phyloP scores from a whole-genome alignment of 92 coral and sea anemone species.

The Hydrozoanthus gracilis region DNA sequence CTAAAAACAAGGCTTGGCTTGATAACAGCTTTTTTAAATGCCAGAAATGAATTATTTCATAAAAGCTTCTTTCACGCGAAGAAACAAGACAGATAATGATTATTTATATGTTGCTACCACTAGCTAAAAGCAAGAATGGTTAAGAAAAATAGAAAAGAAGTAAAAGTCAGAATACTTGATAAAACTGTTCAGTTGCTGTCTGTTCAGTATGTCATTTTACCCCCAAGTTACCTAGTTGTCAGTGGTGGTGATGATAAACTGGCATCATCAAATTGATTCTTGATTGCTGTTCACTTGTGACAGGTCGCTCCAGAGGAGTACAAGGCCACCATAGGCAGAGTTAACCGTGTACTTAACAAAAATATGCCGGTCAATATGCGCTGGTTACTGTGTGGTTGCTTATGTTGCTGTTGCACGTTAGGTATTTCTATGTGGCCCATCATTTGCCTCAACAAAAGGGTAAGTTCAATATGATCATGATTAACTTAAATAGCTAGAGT shows the following conservation, averaged over 20 bases:
- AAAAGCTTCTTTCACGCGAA: no score
- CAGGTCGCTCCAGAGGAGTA: slow-evolving; percentile 98
- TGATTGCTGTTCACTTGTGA: background rate
- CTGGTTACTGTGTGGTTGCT: slow-evolving; percentile 97
- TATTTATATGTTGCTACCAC: no score
- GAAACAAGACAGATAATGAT: no score
- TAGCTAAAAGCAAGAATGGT: no score
- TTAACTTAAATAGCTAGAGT: no score
- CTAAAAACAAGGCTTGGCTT: no score
- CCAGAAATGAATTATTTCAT: background rate
- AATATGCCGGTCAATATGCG: slow-evolving; percentile 96
- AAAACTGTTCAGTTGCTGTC: no score
- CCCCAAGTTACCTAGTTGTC: no score
- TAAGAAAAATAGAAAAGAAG: no score
- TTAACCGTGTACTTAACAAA: slow-evolving; percentile 90
- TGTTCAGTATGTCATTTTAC: no score
- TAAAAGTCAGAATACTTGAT: no score
- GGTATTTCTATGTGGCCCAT: slow-evolving; percentile 99
- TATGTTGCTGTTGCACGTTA: slow-evolving; percentile 96
- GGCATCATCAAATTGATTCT: background rate
- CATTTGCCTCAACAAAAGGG: slow-evolving; percentile 97
- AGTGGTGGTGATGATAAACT: background rate
- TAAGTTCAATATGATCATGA: slow-evolving; percentile 34
- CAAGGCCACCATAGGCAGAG: slow-evolving; percentile 87
- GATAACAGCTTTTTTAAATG: background rate